Base-by-base conservation (phyloP, 2,797 vertebrate genomes). In the Falco novaeseelandiae region DNA sequence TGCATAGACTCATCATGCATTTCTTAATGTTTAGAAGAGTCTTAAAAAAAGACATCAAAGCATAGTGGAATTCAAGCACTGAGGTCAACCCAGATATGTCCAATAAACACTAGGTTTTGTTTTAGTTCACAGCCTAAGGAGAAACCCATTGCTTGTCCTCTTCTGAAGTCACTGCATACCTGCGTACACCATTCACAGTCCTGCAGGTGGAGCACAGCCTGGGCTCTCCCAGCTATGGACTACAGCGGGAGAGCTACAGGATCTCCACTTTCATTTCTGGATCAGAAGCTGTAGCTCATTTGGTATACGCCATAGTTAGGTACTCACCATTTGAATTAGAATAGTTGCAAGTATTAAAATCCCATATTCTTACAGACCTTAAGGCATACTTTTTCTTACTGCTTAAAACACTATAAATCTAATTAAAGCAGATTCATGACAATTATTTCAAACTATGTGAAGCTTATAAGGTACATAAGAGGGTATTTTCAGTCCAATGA, bases 91-190 rank as follows among this genome's bases (percentile, higher is more conserved):
- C 10, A 34, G 30, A 52, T 66, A 22, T 5, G 14, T 23, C 7
- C 5, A 70, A 16, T 42, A 61, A 87, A 80, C 0, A 0, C 3
- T 36, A 73, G 8, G 5, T 30, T 92, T 84, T 12, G 22, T 40
- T 76, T 66, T 38, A 66, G 3, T 58, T 83, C 67, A 59, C 17
- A 70, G 1, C 3, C n/a, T 44, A 25, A 52, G n/a, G 21, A 87
- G 71, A 82, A 93, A 21, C 3, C 2, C 34, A 12, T 9, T 42
- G 30, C 20, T 81, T 71, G 3, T 49, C 27, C 9, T 49, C 8
- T 14, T 73, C 21, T 12, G 17, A 72, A 42, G 8, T 49, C 0
- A 0, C 23, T 54, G 29, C 16, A 8, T 20, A 38, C 3, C 32
- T 19, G 22, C 66, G 7, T 9, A 30, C 8, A 36, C 19, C 20